Evolutionary conservation across 2,797 vertebrate genomes (phyloP).

Genomic region (Xiphorhynchus erythropygius): DNA sequence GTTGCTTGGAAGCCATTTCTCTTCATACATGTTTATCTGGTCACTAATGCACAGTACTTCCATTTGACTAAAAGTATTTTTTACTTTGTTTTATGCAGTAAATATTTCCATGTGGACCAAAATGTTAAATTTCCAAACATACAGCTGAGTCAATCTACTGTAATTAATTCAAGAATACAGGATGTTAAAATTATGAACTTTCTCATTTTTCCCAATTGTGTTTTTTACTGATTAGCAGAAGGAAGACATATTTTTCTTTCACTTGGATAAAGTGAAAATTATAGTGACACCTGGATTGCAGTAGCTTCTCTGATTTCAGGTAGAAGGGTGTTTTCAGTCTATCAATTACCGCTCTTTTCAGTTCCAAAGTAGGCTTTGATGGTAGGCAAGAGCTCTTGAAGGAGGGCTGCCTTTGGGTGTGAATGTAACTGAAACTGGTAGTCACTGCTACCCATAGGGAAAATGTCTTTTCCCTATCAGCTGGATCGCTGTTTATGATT

Average conservation of each 20-base stretch:
- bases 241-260: not conserved
- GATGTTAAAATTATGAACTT: not conserved
- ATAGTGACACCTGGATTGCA: not conserved
- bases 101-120: not conserved
- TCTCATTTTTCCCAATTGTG: not conserved
- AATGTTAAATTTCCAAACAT: not conserved
- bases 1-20: not conserved
- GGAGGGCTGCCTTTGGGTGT: not conserved
- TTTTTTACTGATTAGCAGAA: not conserved
- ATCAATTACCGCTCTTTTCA: not conserved
- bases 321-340: not conserved
- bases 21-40: not conserved
- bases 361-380: not conserved
- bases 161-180: not conserved
- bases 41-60: not conserved
- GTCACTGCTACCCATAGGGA: not conserved
- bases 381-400: not conserved
- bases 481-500: not conserved
- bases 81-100: not conserved
- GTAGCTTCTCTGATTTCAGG: not conserved
- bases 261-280: not conserved
- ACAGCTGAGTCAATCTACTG: not conserved
- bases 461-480: not conserved
- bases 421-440: not conserved
- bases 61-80: not conserved